Base-by-base conservation (phyloP, 2,113 vertebrate genomes). In the Paratilapia polleni region DNA sequence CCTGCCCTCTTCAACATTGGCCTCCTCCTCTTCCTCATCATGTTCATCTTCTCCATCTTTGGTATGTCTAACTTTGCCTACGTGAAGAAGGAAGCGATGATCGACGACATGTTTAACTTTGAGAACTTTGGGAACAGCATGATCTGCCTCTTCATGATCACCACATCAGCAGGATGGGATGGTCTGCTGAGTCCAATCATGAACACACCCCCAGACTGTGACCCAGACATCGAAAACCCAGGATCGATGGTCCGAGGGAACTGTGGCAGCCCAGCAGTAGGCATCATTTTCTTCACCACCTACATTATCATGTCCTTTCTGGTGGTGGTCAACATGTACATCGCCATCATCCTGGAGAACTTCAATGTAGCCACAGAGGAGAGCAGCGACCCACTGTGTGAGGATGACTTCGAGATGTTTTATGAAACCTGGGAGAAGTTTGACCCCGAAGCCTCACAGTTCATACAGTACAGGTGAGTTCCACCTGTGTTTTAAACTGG, bases 341-440 rank as follows among this genome's bases (percentile, higher is more conserved):
- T 99, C 0, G 98, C 97, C 92, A 97, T 99, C 92, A 99, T 99
- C 93, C 93, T 99, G 85, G 98, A 99, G 94, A 99, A 99, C 92
- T 99, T 99, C 92, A 98, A 96, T 0, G 97, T 99, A 83, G 98
- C 98, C 68, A 98, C 97, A 0, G 98, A 99, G 92, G 98, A 99
- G 87, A 99, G 97, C 90, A 83, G 94, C 0, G 98, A 99, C 47
- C 97, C 97, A 0, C 95, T 99, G 1, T 95, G 97, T 0, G 97
- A 99, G 83, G 97, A 98, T 0, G 98, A 99, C 92, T 98, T 99
- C 2, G 98, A 99, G 78, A 99, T 99, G 98, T 99, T 99, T 88
- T 99, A 98, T 0, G 97, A 99, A 89, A 99, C 95, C 0, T 99
- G 98, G 98, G 98, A 99, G 95, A 99, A 98, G 92, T 99, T 99